A percentile compares a stretch with the other conserved stretches of the same genome.
phyloP scores from a whole-genome alignment of 2,113 vertebrate species.

The Xenopus tropicalis region UCB_Xtro_10.0 CM004443.2:150750501-150751000 shows the following conservation, averaged over 20 bases:
- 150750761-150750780: background rate
- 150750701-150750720: background rate
- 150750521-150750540: background rate
- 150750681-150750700: slow-evolving; percentile 16
- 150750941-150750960: too few species aligned
- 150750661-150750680: slow-evolving; percentile 8
- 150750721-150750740: background rate
- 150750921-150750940: too few species aligned
- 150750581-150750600: slow-evolving; percentile 23
- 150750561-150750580: slow-evolving; percentile 16
- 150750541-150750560: slow-evolving; percentile 1
- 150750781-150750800: background rate
- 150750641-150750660: slow-evolving; percentile 21
- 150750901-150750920: too few species aligned
- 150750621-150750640: slow-evolving; percentile 26
- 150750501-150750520: background rate
- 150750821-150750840: background rate
- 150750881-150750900: background rate
- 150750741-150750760: background rate
- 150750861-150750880: background rate
- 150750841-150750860: slow-evolving; percentile 1
- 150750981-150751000: too few species aligned
- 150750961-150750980: too few species aligned
- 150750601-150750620: slow-evolving; percentile 25
- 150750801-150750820: background rate